Evolutionary conservation across 2,888 invertebrate genomes (phyloP), one percentile per base, ranked within the genome.

Genomic region (Lasius platythorax): DNA sequence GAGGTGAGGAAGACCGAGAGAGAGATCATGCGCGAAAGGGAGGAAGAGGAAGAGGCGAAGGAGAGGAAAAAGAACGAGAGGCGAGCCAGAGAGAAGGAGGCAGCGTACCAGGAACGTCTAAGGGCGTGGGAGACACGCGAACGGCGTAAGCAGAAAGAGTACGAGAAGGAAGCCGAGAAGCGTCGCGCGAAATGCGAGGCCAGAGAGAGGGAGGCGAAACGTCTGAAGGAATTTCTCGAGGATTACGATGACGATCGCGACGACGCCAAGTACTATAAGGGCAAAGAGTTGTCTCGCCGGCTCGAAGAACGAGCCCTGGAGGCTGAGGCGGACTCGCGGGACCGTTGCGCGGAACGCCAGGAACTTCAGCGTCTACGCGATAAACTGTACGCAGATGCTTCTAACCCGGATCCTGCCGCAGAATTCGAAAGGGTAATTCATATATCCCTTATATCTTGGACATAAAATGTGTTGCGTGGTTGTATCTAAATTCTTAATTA

Each of bases 211-310:
- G 99, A 99, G 95, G 99, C 99, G 0, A 98, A 98, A 95, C 96
- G 98, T 64, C 96, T 99, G 79, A 99, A 99, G 95, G 99, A 99
- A 96, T 99, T 99, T 95, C 96, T 99, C 3, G 99, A 99, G 95
- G 99, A 99, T 95, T 99, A 99, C 94, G 99, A 99, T 94, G 99
- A 99, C 95, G 99, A 99, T 95, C 96, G 99, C 76, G 99, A 99
- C 95, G 99, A 99, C 95, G 96, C 98, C 72, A 99, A 99, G 96
- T 99, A 98, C 96, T 99, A 99, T 96, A 99, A 98, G 93, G 98
- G 98, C 82, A 97, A 98, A 94, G 98, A 99, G 95, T 95, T 99
- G 89, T 98, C 98, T 94, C 97, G 98, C 86, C 96, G 99, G n/a
- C 96, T 99, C 82, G 97, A 98, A 53, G 99, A 99, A 94, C 96